These are phyloP conservation scores for Adrianichthys oophorus DNA, from an alignment of 2,797 vertebrate genomes.

Conservation along the genomic window DNA sequence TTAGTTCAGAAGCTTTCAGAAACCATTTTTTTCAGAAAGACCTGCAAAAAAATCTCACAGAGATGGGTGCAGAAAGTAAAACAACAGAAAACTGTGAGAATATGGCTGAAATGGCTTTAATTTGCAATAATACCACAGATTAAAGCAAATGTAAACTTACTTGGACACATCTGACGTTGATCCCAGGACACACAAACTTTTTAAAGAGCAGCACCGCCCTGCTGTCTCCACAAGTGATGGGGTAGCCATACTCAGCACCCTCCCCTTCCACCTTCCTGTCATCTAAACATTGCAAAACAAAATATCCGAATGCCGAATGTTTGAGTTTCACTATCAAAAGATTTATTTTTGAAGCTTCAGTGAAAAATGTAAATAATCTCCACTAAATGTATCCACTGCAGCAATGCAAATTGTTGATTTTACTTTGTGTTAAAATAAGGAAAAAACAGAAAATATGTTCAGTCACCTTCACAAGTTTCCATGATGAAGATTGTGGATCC, in stretches of 20 bases:
- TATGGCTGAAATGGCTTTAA: too few species aligned
- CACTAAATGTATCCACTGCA: background rate
- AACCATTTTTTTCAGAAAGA: too few species aligned
- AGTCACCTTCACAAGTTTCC: conserved; percentile 82
- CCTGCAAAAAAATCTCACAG: too few species aligned
- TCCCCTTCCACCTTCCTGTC: conserved; percentile 51
- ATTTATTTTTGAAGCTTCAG: too few species aligned
- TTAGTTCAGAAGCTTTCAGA: too few species aligned
- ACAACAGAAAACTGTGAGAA: too few species aligned
- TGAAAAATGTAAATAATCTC: too few species aligned
- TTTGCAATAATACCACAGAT: background rate
- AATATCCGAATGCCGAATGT: background rate
- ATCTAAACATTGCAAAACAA: conserved; percentile 32
- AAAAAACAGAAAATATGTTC: conserved; percentile 1
- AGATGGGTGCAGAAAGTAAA: too few species aligned
- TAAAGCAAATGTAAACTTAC: conserved; percentile 55
- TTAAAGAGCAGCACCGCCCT: conserved; percentile 91
- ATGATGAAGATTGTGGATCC: conserved; percentile 85
- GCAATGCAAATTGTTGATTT: background rate
- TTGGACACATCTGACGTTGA: conserved; percentile 93
- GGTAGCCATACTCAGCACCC: conserved; percentile 88
- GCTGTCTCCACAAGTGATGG: conserved; percentile 93
- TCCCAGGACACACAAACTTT: conserved; percentile 95
- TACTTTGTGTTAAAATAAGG: background rate
- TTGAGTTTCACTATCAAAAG: background rate